These are phyloP conservation scores for Drosophila sucinea DNA, from an alignment of 1,140 invertebrate species.

Conservation along the genomic window DNA sequence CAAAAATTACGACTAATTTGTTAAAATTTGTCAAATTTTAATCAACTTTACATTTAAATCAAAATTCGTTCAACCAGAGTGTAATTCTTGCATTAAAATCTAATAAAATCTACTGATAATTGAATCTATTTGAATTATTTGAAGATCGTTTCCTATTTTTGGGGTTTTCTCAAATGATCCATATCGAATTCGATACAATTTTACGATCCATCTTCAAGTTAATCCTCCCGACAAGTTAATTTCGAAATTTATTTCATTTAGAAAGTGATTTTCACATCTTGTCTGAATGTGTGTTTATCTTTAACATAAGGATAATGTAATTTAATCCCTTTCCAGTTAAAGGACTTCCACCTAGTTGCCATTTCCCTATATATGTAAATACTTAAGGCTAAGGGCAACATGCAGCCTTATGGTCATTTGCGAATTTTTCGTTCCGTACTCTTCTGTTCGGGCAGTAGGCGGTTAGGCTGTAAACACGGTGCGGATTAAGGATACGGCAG, in stretches of 20 bases:
- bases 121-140: no score
- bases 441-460: slow-evolving; percentile 13
- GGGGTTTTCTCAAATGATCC: no score
- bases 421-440: slow-evolving; percentile 43
- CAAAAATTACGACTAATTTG: no score
- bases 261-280: slow-evolving; percentile 42
- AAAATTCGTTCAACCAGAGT: no score
- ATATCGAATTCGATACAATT: no score
- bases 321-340: slow-evolving; percentile 73
- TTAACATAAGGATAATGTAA: slow-evolving; percentile 80
- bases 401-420: slow-evolving; percentile 51
- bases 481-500: slow-evolving; percentile 72
- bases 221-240: no score
- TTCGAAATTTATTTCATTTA: slow-evolving; percentile 24
- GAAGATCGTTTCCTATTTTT: no score
- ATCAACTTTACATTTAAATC: no score
- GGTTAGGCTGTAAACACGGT: slow-evolving; percentile 38
- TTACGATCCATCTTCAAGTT: no score
- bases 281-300: slow-evolving; percentile 72
- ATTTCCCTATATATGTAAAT: neutral
- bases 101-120: no score
- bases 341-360: slow-evolving; percentile 28
- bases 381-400: neutral
- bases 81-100: no score
- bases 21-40: no score